Conservation (phyloP, 2,888 invertebrate genomes). For the Galerucella nymphaeae region DNA sequence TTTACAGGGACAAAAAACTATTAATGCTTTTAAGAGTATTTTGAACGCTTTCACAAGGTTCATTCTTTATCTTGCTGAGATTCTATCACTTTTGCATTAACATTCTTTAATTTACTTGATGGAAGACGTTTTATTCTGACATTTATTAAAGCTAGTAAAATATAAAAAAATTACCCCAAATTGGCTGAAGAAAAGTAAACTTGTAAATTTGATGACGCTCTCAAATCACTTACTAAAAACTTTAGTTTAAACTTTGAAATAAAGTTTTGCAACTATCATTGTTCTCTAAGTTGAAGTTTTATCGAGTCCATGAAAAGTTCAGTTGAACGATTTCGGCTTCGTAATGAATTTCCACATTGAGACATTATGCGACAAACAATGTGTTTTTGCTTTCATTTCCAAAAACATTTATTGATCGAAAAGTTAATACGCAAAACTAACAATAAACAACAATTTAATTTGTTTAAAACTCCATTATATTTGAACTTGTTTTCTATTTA, state of each 20-base stretch:
- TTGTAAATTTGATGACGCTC: conserved; percentile 14
- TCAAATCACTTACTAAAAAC: conserved; percentile 12
- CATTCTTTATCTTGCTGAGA: too few relatives aligned
- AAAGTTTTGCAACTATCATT: conserved; percentile 40
- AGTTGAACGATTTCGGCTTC: conserved; percentile 39
- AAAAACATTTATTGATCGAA: background rate
- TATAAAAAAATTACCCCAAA: too few relatives aligned
- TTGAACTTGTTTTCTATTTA: too few relatives aligned
- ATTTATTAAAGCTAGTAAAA: too few relatives aligned
- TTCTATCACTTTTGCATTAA: too few relatives aligned
- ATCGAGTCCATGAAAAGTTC: conserved; percentile 40
- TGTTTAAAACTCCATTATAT: too few relatives aligned
- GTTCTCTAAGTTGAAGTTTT: conserved; percentile 39
- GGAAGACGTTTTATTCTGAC: too few relatives aligned
- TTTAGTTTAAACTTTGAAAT: conserved; percentile 36
- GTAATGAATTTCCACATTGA: conserved; percentile 38
- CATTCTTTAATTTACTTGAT: too few relatives aligned
- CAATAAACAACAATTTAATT: background rate
- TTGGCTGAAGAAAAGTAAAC: background rate
- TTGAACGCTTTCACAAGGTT: too few relatives aligned
- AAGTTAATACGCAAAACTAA: background rate
- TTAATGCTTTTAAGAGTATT: too few relatives aligned
- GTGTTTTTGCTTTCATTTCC: conserved; percentile 25
- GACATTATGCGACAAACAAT: conserved; percentile 34
- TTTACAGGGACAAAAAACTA: background rate